phyloP scores from a whole-genome alignment of 2,113 vertebrate genomes.

The Paracanthobrama guichenoti region DNA sequence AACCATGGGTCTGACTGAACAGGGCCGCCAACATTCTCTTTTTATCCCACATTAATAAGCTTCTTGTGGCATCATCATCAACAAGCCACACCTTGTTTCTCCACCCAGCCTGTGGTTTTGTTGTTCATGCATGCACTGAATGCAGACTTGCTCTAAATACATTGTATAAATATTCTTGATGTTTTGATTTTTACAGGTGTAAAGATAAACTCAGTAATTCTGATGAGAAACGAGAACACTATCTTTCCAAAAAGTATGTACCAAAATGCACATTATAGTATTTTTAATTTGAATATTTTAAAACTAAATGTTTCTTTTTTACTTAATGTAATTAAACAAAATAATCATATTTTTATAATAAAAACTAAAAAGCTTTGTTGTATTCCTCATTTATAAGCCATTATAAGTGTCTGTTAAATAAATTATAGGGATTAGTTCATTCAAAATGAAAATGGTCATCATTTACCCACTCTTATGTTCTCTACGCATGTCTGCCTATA shows the following conservation, averaged over 20 bases:
- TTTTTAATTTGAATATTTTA: too few species aligned
- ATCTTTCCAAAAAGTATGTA: conserved; percentile 3
- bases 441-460: not conserved
- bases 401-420: too few species aligned
- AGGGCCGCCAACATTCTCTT: not conserved
- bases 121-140: not conserved
- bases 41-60: not conserved
- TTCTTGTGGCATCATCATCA: not conserved
- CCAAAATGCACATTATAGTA: not conserved
- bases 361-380: too few species aligned
- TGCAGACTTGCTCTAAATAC: not conserved
- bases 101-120: not conserved
- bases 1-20: not conserved
- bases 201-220: not conserved
- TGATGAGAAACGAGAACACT: not conserved
- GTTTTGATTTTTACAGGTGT: conserved; percentile 25
- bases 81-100: not conserved
- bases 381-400: too few species aligned
- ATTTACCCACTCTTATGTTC: not conserved
- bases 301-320: too few species aligned
- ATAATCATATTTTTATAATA: too few species aligned
- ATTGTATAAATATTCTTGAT: not conserved
- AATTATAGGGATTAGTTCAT: too few species aligned
- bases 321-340: too few species aligned
- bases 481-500: not conserved